Evolutionary conservation across 2,888 invertebrate genomes (phyloP).

Genomic region (Xanthorhoe spadicearia): DNA sequence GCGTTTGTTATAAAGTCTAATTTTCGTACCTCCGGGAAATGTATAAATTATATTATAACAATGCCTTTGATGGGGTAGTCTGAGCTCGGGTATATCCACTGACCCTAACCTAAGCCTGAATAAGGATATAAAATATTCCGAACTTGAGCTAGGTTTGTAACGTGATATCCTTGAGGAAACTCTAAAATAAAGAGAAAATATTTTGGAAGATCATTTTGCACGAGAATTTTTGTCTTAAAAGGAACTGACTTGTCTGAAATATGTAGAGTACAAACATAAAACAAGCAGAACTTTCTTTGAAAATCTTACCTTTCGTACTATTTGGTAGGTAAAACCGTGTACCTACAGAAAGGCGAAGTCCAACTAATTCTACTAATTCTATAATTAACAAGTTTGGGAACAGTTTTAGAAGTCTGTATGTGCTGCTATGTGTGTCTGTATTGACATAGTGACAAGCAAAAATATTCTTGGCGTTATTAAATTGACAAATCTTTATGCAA

Average conservation of each 20-base stretch:
- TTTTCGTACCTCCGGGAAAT: no score
- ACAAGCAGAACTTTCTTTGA: constrained; percentile 7
- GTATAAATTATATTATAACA: constrained; percentile 17
- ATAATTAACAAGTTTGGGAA: no score
- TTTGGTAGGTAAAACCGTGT: not conserved
- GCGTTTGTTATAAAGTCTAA: not conserved
- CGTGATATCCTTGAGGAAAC: constrained; percentile 29
- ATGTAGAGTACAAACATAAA: not conserved
- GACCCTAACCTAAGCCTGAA: constrained; percentile 33
- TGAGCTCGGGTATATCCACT: constrained; percentile 38
- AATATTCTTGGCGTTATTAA: no score
- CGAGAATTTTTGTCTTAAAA: constrained; percentile 7
- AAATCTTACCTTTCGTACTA: not conserved
- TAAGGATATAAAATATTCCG: constrained; percentile 34
- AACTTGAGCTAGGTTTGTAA: constrained; percentile 29
- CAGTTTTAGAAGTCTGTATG: no score
- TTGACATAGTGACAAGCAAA: no score
- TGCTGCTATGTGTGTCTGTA: no score
- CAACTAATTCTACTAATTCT: no score
- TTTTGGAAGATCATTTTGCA: constrained; percentile 14
- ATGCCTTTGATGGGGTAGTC: constrained; percentile 37
- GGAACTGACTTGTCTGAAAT: constrained; percentile 2
- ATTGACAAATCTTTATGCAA: no score
- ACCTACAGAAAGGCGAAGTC: no score
- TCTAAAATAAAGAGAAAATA: constrained; percentile 11